Percentiles rank a stretch among this genome's conserved stretches.
These are phyloP conservation scores for Diadromus collaris DNA, from an alignment of 2,888 invertebrate genomes.

Conservation along the genomic window DNA sequence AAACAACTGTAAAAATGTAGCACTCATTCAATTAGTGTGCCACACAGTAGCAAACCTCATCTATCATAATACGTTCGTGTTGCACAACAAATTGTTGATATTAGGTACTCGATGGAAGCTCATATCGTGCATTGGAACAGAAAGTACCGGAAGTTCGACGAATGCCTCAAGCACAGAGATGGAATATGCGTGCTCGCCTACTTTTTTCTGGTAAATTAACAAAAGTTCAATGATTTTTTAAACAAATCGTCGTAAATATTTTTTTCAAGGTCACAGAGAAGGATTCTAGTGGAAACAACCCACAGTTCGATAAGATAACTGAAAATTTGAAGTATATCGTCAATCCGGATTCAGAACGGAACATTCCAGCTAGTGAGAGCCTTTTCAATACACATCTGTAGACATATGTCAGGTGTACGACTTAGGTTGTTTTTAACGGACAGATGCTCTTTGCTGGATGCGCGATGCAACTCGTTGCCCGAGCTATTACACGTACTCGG, in stretches of 20 bases:
- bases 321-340: constrained; percentile 67
- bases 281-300: constrained; percentile 54
- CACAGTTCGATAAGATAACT: constrained; percentile 68
- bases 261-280: constrained; percentile 62
- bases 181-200: constrained; percentile 71
- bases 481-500: constrained; percentile 72
- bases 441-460: constrained; percentile 73
- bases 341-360: constrained; percentile 53
- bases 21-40: too few relatives aligned
- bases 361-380: constrained; percentile 70
- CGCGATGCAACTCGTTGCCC: constrained; percentile 65
- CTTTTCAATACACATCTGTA: neutral
- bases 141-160: constrained; percentile 69
- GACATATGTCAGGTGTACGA: neutral
- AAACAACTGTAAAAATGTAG: too few relatives aligned
- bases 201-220: constrained; percentile 69
- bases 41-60: too few relatives aligned
- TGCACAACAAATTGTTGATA: neutral
- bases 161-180: constrained; percentile 71
- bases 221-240: neutral
- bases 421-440: neutral
- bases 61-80: constrained; percentile 18
- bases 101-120: constrained; percentile 75
- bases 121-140: constrained; percentile 74
- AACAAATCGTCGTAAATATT: neutral